Conservation (phyloP, 2,113 vertebrate species). For the Rutilus rutilus region DNA sequence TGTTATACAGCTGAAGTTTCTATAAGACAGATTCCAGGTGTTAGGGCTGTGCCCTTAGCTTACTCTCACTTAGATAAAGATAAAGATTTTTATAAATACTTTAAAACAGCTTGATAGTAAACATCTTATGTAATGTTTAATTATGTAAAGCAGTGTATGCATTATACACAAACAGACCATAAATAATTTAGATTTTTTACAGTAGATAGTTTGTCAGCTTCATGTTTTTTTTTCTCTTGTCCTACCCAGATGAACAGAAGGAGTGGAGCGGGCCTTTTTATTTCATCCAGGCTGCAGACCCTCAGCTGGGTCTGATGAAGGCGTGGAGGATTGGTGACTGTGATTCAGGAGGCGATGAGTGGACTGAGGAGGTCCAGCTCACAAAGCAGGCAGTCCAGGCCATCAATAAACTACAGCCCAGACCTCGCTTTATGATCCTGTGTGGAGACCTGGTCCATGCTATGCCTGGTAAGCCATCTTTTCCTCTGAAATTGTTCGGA, state of each 20-base stretch:
- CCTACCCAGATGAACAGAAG: conserved; percentile 78
- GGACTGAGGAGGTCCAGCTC: conserved; percentile 87
- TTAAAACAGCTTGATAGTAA: conserved; percentile 58
- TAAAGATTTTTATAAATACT: conserved; percentile 60
- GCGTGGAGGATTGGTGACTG: conserved; percentile 86
- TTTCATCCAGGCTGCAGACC: conserved; percentile 93
- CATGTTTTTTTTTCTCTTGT: conserved; percentile 1
- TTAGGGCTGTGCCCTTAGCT: neutral
- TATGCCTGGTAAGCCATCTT: conserved; percentile 86
- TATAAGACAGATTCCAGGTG: neutral
- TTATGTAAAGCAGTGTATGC: conserved; percentile 62
- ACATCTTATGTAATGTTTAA: conserved; percentile 45
- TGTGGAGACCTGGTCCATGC: conserved; percentile 93
- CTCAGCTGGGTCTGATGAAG: conserved; percentile 95
- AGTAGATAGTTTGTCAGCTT: conserved; percentile 21
- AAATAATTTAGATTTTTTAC: conserved; percentile 59
- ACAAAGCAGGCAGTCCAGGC: conserved; percentile 84
- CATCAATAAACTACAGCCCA: conserved; percentile 83
- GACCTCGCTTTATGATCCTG: conserved; percentile 88
- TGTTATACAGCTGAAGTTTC: conserved; percentile 6
- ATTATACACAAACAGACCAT: conserved; percentile 44
- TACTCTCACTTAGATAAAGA: conserved; percentile 44
- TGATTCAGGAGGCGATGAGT: conserved; percentile 84
- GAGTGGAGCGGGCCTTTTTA: conserved; percentile 91
- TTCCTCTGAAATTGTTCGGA: neutral